Conservation (phyloP, 2,888 invertebrate genomes). For the Acleris cristana region DNA sequence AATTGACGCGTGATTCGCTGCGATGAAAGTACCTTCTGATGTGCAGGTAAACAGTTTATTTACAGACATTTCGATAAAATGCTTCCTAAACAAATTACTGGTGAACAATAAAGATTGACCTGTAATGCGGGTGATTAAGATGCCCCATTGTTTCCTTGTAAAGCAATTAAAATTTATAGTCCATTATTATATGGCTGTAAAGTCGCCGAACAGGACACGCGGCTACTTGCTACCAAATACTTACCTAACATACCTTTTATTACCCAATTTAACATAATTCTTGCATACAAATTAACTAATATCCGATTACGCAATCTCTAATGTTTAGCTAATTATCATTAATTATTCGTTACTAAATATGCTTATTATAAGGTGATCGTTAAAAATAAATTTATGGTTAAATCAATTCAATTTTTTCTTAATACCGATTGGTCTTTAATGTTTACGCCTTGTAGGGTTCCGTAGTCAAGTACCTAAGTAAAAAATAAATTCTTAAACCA, state of each 20-base stretch:
- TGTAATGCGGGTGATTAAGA: conserved; percentile 50
- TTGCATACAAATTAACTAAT: conserved; percentile 23
- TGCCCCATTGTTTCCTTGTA: conserved; percentile 50
- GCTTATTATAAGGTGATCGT: background rate
- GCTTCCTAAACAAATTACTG: conserved; percentile 28
- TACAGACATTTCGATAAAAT: conserved; percentile 16
- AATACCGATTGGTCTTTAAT: no score
- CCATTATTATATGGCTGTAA: conserved; percentile 51
- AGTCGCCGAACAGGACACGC: conserved; percentile 29
- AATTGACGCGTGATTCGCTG: background rate
- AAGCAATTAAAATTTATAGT: conserved; percentile 54
- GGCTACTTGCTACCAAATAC: conserved; percentile 16
- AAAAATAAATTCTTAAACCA: no score
- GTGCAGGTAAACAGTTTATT: background rate
- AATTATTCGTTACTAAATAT: conserved; percentile 6
- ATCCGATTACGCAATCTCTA: background rate
- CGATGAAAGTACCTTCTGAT: background rate
- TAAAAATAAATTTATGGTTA: background rate
- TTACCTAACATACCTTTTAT: conserved; percentile 12
- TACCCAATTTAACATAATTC: conserved; percentile 20
- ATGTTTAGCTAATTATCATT: conserved; percentile 19
- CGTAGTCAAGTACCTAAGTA: no score
- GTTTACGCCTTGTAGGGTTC: no score
- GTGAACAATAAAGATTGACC: conserved; percentile 44
- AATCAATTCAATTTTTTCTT: background rate